Conservation (phyloP, 2,797 vertebrate species). For the Typhlichthys subterraneus region DNA sequence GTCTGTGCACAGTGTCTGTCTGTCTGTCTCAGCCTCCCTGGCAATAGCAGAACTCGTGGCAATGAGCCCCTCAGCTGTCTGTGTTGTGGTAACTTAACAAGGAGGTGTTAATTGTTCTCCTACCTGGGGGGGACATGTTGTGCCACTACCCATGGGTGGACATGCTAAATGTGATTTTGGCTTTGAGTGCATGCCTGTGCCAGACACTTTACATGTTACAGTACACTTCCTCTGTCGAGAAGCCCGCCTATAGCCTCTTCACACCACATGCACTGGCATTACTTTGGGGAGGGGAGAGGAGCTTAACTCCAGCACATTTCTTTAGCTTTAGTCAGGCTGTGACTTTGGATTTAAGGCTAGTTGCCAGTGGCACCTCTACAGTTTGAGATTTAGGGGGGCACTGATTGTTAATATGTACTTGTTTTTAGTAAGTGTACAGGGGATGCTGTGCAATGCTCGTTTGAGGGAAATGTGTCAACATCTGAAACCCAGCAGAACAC, state of each 20-base stretch:
- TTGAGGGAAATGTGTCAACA: no score
- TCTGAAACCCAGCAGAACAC: no score
- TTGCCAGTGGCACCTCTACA: no score
- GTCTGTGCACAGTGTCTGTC: conserved; percentile 2
- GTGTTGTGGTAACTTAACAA: conserved; percentile 39
- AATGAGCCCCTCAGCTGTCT: conserved; percentile 30
- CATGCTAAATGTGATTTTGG: conserved; percentile 56
- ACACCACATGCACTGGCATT: background rate
- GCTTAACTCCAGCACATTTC: no score
- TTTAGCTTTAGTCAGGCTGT: no score
- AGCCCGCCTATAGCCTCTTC: background rate
- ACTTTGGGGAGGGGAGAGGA: no score
- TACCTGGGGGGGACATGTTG: conserved; percentile 42
- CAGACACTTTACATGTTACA: conserved; percentile 35
- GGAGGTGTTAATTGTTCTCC: conserved; percentile 60
- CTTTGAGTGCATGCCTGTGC: conserved; percentile 31
- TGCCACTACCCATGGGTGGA: conserved; percentile 54
- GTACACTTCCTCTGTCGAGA: background rate
- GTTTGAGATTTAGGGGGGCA: no score
- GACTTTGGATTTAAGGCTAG: no score
- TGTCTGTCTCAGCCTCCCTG: conserved; percentile 14
- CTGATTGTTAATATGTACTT: no score
- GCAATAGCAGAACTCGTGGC: conserved; percentile 16
- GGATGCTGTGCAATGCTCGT: no score
- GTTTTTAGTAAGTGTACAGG: no score